Evolutionary conservation across 2,113 vertebrate species (phyloP).

Genomic region (Probosciger aterrimus): DNA sequence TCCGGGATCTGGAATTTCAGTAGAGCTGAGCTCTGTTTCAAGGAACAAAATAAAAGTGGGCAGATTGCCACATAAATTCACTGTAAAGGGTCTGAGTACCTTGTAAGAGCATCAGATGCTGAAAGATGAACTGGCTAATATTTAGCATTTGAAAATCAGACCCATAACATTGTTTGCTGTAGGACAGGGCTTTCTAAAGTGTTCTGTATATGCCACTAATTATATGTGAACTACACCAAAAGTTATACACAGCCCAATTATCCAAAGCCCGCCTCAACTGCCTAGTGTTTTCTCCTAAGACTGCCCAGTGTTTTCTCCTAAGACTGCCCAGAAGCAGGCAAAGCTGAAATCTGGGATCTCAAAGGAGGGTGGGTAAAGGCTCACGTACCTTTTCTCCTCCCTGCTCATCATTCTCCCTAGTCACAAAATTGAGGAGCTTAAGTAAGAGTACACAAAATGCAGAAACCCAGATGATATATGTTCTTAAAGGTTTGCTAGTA

Average conservation of each 20-base stretch:
- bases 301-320: neutral
- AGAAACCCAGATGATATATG: neutral
- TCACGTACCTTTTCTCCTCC: neutral
- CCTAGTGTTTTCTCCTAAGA: neutral
- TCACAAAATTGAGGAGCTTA: neutral
- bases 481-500: neutral
- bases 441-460: neutral
- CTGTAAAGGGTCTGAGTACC: neutral
- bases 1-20: neutral
- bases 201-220: neutral
- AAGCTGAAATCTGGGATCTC: neutral
- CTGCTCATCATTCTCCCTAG: neutral
- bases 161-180: neutral
- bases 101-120: neutral
- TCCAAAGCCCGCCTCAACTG: neutral
- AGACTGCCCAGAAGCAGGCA: neutral
- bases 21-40: neutral
- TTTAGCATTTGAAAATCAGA: neutral
- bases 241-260: neutral
- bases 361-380: neutral
- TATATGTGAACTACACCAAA: neutral
- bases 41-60: neutral
- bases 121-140: neutral
- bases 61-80: neutral
- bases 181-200: neutral